phyloP scores from a whole-genome alignment of 1,140 invertebrate genomes.

The Hestina assimilis region DNA sequence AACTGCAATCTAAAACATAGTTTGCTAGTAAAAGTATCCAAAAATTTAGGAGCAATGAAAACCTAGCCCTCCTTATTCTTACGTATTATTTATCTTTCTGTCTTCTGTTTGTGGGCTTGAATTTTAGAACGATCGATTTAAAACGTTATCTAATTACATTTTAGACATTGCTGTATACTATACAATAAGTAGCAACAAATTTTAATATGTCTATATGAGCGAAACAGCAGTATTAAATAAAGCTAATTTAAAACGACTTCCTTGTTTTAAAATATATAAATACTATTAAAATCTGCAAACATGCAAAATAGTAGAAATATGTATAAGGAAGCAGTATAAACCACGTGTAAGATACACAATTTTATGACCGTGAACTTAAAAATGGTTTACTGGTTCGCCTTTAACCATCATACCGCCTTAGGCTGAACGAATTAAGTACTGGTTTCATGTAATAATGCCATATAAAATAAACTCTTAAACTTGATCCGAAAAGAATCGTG shows the following conservation, averaged over 20 bases:
- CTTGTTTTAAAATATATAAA: background rate
- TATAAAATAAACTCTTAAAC: background rate
- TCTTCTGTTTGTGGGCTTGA: too few relatives aligned
- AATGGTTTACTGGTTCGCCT: slow-evolving; percentile 41
- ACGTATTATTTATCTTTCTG: too few relatives aligned
- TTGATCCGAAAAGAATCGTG: background rate
- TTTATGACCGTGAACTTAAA: slow-evolving; percentile 57
- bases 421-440: slow-evolving; percentile 8
- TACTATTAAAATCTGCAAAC: background rate
- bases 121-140: too few relatives aligned
- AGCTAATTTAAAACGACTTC: too few relatives aligned
- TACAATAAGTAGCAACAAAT: too few relatives aligned
- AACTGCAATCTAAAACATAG: background rate
- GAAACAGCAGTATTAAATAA: too few relatives aligned
- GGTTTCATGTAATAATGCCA: background rate
- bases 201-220: background rate
- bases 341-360: slow-evolving; percentile 49
- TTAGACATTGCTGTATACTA: too few relatives aligned
- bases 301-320: slow-evolving; percentile 7
- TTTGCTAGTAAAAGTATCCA: too few relatives aligned
- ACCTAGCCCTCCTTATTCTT: too few relatives aligned
- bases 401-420: slow-evolving; percentile 32
- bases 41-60: too few relatives aligned
- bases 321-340: slow-evolving; percentile 47
- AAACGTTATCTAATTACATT: too few relatives aligned